A percentile compares a stretch with the other conserved stretches of the same genome.
Conservation (phyloP, 2,113 vertebrate genomes). For the Trematomus loennbergii region DNA sequence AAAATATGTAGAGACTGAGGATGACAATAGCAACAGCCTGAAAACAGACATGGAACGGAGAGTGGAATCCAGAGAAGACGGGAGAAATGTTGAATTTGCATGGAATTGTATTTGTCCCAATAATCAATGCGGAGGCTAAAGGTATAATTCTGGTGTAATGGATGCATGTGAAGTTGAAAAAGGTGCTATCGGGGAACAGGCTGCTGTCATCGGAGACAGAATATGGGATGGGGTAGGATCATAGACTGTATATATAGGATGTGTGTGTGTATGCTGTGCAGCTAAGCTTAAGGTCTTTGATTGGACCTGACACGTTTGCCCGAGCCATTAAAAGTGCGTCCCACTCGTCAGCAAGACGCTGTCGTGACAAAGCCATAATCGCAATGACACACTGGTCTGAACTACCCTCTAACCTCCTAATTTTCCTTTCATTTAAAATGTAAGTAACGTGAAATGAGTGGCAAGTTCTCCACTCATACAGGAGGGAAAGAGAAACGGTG, state of each 20-base stretch:
- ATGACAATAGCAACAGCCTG: constrained; percentile 14
- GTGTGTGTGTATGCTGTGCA: constrained; percentile 8
- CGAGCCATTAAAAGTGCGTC: constrained; percentile 34
- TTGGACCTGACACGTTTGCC: constrained; percentile 54
- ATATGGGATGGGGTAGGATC: not conserved
- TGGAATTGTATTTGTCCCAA: constrained; percentile 49
- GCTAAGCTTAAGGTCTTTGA: constrained; percentile 56
- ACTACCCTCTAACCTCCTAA: constrained; percentile 12
- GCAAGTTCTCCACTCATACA: not conserved
- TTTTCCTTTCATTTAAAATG: not conserved
- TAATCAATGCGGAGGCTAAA: constrained; percentile 55
- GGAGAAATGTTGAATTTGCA: constrained; percentile 41
- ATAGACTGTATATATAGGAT: not conserved
- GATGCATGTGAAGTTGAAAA: constrained; percentile 32
- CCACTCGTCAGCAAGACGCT: constrained; percentile 68
- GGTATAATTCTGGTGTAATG: constrained; percentile 62
- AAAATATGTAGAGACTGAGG: constrained; percentile 24
- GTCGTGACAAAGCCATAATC: constrained; percentile 58
- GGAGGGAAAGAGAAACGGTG: not conserved
- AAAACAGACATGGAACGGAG: constrained; percentile 10
- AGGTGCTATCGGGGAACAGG: constrained; percentile 55
- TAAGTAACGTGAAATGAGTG: not conserved
- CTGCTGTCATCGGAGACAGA: constrained; percentile 19
- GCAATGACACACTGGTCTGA: not conserved
- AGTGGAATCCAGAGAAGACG: no score